Base-by-base conservation (phyloP, 2,797 vertebrate species). In the Malurus splendens region DNA sequence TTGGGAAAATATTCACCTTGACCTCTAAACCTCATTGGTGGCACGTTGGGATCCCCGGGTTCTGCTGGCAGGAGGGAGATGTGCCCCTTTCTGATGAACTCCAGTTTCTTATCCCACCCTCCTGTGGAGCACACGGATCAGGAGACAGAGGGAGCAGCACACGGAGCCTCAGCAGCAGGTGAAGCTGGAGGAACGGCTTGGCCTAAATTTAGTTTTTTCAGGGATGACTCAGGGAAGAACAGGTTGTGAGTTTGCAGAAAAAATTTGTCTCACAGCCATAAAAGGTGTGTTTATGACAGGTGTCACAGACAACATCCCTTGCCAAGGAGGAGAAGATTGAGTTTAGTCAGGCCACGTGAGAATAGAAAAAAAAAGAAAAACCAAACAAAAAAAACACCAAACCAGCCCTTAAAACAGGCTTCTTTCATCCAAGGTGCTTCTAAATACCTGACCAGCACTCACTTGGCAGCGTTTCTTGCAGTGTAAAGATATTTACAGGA, bases 401-500 rank as follows among this genome's bases (percentile, higher is more conserved):
- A 47, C 7, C 33, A 54, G 42, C 20, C 14, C 25, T 57, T 24
- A 23, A 68, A 81, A n/a, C 36, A 41, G 33, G 30, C 52, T 92
- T 45, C 66, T 88, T 88, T 72, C 59, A 59, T 39, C 24, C 44
- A 80, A 87, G 55, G 68, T 83, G n/a, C 78, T 79, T 74, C 78
- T 56, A 50, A 92, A 65, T 22, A 87, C 22, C 42, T 90, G 94
- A 87, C 70, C 90, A 52, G 27, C 1, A 0, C 60, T 67, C 47
- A 24, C n/a, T 65, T 90, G 84, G 93, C 86, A 93, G 32, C 18
- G 16, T 82, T 80, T 80, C 59, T 55, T 90, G 81, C 47, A 82
- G 52, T 66, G 33, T 36, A 59, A 85, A 70, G 41, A 28, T 81
- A 89, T 81, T 89, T 86, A 66, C 41, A 68, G 44, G 61, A 73